Evolutionary conservation across 2,797 vertebrate species (phyloP).

Genomic region (Poecilia picta): DNA sequence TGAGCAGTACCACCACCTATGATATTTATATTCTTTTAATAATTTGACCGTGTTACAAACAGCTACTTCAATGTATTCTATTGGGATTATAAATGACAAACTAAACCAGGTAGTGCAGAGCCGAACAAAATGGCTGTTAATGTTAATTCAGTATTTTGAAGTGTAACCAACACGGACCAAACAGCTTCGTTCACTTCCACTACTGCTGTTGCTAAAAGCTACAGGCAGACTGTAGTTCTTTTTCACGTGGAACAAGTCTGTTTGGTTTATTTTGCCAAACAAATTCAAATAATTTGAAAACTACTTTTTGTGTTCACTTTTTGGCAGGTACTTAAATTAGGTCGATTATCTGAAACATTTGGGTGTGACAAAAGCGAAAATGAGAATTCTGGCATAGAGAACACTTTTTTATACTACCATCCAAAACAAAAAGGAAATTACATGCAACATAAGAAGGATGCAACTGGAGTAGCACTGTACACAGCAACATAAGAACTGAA

Average conservation of each 20-base stretch:
- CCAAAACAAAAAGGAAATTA: background rate
- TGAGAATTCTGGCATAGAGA: background rate
- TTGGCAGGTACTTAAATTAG: background rate
- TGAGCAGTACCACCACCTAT: background rate
- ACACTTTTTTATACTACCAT: background rate
- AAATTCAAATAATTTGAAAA: background rate
- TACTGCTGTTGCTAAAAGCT: too few species aligned
- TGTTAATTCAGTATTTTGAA: too few species aligned
- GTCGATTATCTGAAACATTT: background rate
- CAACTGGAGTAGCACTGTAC: background rate
- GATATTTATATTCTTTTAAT: background rate
- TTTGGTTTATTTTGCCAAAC: background rate
- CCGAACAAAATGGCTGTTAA: too few species aligned
- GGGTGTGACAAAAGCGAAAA: background rate
- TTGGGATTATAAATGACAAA: too few species aligned
- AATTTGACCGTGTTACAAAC: background rate
- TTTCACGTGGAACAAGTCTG: background rate
- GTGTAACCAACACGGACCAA: too few species aligned
- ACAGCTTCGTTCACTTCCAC: too few species aligned
- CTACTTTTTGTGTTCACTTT: background rate
- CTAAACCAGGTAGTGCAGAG: too few species aligned
- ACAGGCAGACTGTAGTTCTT: background rate
- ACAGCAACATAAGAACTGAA: background rate
- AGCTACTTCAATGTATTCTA: background rate
- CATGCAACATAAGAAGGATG: background rate